Evolutionary conservation across 2,113 vertebrate species (phyloP).

Genomic region (Eleginops maclovinus): DNA sequence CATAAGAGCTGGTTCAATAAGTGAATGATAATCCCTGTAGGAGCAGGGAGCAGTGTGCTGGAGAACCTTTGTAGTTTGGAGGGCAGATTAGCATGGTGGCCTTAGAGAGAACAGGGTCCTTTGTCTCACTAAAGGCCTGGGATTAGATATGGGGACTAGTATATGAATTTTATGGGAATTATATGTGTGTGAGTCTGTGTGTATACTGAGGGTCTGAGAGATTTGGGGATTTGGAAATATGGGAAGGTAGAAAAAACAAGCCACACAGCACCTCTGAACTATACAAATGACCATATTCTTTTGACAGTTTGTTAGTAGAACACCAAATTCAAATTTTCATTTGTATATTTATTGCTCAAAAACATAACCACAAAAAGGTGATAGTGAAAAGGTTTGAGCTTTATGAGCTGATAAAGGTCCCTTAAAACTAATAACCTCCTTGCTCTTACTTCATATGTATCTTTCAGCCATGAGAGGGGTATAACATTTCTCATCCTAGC

Average conservation of each 20-base stretch:
- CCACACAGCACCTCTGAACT: neutral
- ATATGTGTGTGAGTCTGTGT: conserved; percentile 27
- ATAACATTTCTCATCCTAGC: neutral
- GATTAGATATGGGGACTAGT: conserved; percentile 71
- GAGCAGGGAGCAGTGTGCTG: conserved; percentile 61
- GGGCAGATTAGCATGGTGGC: conserved; percentile 77
- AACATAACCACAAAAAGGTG: too few species aligned
- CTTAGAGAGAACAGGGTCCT: conserved; percentile 71
- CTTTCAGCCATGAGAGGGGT: too few species aligned
- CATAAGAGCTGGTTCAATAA: conserved; percentile 72
- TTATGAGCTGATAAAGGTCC: too few species aligned
- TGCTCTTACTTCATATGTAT: too few species aligned
- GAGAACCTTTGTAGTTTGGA: conserved; percentile 76
- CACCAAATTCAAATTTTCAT: too few species aligned
- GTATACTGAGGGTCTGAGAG: neutral
- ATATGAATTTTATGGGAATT: conserved; percentile 60
- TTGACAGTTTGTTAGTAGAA: too few species aligned
- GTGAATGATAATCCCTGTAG: conserved; percentile 80
- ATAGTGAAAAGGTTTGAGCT: too few species aligned
- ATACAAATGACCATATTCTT: neutral
- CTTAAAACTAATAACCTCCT: too few species aligned
- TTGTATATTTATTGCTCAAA: too few species aligned
- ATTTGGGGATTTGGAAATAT: neutral
- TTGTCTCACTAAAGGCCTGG: conserved; percentile 74
- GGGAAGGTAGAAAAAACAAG: neutral